A percentile compares a stretch with the other conserved stretches of the same genome.
These are phyloP conservation scores for Noctuana brunneofusca DNA, from an alignment of 2,888 invertebrate genomes.

Conservation along the genomic window DNA sequence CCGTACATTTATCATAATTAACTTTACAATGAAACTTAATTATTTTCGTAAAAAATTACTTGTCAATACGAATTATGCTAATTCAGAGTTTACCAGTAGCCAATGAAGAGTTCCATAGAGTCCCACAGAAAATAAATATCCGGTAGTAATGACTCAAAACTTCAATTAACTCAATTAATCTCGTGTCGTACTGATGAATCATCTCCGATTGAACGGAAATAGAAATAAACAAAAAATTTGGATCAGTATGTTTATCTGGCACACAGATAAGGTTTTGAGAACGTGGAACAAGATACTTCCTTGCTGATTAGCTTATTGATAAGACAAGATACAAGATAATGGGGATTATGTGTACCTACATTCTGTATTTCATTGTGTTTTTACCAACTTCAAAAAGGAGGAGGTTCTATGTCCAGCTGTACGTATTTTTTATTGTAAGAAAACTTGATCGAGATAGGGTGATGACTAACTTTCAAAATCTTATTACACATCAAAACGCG, in stretches of 20 bases:
- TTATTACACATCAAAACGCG: background rate
- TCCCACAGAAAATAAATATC: too few relatives aligned
- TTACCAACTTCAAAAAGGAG: too few relatives aligned
- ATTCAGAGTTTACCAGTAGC: too few relatives aligned
- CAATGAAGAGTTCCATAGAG: too few relatives aligned
- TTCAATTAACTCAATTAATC: background rate
- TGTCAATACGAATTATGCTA: too few relatives aligned
- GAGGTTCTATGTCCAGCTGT: too few relatives aligned
- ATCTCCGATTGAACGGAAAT: background rate
- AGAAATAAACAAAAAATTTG: conserved; percentile 16
- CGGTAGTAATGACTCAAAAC: too few relatives aligned
- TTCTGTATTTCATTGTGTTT: background rate
- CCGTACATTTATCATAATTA: background rate
- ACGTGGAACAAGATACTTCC: conserved; percentile 27
- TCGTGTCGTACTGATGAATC: background rate
- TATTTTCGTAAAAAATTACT: too few relatives aligned
- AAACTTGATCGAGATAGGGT: background rate
- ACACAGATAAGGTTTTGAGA: conserved; percentile 5
- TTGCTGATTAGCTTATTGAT: conserved; percentile 37
- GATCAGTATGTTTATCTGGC: conserved; percentile 10
- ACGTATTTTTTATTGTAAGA: background rate
- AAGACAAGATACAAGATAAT: conserved; percentile 39
- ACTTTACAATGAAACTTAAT: background rate
- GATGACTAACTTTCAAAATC: background rate
- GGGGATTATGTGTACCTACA: conserved; percentile 1